phyloP scores from a whole-genome alignment of 2,113 vertebrate genomes.

The Carassius auratus region DNA sequence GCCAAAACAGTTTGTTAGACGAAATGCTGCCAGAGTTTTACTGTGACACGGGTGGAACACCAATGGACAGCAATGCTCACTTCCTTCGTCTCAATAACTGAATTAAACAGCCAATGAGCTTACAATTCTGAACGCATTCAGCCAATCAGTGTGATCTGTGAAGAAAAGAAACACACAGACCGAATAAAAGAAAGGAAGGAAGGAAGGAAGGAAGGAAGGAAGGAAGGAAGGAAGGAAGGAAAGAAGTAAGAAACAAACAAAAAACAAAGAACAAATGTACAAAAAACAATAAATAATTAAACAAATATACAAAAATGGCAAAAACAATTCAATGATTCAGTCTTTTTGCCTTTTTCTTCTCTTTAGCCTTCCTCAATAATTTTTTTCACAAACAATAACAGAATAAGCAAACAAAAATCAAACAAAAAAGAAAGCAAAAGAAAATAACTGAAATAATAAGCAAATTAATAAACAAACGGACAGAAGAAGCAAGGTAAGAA shows the following conservation, averaged over 20 bases:
- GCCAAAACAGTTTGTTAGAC: slow-evolving; percentile 1
- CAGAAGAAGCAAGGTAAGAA: no score
- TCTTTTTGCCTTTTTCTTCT: background rate
- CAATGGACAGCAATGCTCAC: background rate
- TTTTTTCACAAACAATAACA: background rate
- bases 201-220: no score
- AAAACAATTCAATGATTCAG: background rate
- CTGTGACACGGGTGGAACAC: background rate
- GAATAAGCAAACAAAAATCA: background rate
- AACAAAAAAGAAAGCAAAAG: background rate
- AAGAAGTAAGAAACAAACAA: no score
- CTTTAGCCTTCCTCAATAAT: background rate
- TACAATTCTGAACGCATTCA: background rate
- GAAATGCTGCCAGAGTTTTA: background rate
- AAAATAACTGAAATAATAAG: no score
- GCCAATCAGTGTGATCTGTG: background rate
- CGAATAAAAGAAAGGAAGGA: background rate
- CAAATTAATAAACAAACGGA: no score
- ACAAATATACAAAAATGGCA: background rate
- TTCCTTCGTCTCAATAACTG: background rate
- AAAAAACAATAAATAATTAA: background rate
- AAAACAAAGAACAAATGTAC: background rate
- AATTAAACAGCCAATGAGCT: background rate
- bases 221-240: no score
- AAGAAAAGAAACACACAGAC: background rate